Evolutionary conservation across 2,888 invertebrate genomes (phyloP).

Genomic region (Volucella inanis): DNA sequence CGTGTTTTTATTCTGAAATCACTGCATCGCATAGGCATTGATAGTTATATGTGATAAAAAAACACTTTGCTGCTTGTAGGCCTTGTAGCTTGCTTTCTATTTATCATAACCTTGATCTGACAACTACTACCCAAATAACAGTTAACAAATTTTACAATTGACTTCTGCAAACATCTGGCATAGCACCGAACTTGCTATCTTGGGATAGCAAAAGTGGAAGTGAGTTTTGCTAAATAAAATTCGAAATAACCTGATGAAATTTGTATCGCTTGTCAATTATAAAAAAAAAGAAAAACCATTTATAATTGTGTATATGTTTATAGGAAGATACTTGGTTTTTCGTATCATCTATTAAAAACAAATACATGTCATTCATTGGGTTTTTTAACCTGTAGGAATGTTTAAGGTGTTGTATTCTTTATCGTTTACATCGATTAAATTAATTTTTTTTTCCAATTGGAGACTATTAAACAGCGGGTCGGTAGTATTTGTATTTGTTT

Average conservation of each 20-base stretch:
- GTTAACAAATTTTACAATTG: constrained; percentile 64
- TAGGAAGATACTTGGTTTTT: no score
- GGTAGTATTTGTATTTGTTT: no score
- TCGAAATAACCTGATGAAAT: constrained; percentile 40
- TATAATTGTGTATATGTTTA: no score
- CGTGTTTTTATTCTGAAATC: background rate
- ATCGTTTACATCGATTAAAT: constrained; percentile 44
- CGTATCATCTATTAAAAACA: background rate
- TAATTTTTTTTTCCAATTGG: constrained; percentile 9
- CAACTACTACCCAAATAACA: constrained; percentile 49
- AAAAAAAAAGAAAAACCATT: no score
- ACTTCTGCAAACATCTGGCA: constrained; percentile 70
- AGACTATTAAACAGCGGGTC: background rate
- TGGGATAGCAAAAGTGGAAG: constrained; percentile 48
- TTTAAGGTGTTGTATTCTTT: constrained; percentile 41
- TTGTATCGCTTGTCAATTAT: constrained; percentile 2
- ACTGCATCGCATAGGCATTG: constrained; percentile 31
- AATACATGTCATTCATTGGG: constrained; percentile 43
- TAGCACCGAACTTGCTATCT: constrained; percentile 23
- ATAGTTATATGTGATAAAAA: constrained; percentile 52
- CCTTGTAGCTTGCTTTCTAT: constrained; percentile 13
- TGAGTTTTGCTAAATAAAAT: constrained; percentile 49
- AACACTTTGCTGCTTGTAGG: constrained; percentile 51
- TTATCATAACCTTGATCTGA: constrained; percentile 60
- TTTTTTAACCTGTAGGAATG: constrained; percentile 39